Percentiles rank a stretch among this genome's conserved stretches.
phyloP scores from a whole-genome alignment of 2,888 invertebrate species.

The Coronaproctus castanopsis region DNA sequence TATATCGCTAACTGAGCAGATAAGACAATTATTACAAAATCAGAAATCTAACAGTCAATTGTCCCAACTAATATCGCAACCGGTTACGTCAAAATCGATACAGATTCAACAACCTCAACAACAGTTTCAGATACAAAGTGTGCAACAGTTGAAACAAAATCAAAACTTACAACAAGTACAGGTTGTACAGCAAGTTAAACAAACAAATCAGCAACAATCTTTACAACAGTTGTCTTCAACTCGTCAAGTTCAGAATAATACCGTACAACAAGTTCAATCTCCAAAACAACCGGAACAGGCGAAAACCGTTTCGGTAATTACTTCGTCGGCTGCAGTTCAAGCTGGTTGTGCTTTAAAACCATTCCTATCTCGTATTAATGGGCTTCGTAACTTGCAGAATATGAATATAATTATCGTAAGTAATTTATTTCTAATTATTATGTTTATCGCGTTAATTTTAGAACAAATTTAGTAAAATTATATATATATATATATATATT shows the following conservation, averaged over 20 bases:
- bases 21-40: constrained; percentile 6
- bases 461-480: too few relatives aligned
- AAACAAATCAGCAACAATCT: constrained; percentile 1
- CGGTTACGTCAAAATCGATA: not conserved
- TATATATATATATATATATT: too few relatives aligned
- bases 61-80: not conserved
- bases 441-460: not conserved
- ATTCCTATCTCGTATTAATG: constrained; percentile 12
- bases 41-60: not conserved
- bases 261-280: not conserved
- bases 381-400: constrained; percentile 5
- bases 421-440: constrained; percentile 1
- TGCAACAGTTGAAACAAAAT: not conserved
- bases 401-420: constrained; percentile 11
- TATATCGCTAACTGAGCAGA: not conserved
- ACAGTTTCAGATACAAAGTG: not conserved
- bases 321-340: constrained; percentile 1
- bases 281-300: not conserved
- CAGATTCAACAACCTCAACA: not conserved
- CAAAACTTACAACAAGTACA: not conserved
- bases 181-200: not conserved
- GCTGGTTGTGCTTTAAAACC: constrained; percentile 4
- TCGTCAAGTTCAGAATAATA: not conserved
- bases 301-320: constrained; percentile 6
- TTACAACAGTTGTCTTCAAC: constrained; percentile 1